These are phyloP conservation scores for Arbacia lixula DNA, from an alignment of 53 echinoderm and acorn worm species.

Conservation along the genomic window DNA sequence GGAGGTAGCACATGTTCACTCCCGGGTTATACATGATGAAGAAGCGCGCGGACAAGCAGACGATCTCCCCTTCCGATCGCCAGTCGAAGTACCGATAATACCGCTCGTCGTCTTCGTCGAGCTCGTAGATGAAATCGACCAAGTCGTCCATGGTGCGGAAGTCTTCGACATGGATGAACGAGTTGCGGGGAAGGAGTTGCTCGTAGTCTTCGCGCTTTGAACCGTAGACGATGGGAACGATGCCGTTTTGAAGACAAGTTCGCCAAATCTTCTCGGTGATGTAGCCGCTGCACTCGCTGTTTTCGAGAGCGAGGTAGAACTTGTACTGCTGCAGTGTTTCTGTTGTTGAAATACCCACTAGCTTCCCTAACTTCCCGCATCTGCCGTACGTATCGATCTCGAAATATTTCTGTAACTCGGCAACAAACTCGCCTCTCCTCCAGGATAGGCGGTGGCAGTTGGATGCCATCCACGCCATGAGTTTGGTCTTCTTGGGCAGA, in stretches of 20 bases:
- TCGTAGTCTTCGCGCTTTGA: conserved; percentile 59
- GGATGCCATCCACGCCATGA: conserved; percentile 78
- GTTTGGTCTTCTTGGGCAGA: conserved; percentile 35
- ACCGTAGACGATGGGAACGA: conserved; percentile 78
- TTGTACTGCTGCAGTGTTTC: conserved; percentile 57
- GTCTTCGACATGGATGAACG: conserved; percentile 72
- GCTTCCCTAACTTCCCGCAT: conserved; percentile 68
- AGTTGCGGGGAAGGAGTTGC: conserved; percentile 62
- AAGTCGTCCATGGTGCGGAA: conserved; percentile 56
- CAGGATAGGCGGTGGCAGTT: conserved; percentile 71
- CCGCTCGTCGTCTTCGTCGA: conserved; percentile 49
- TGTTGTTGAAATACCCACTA: conserved; percentile 17
- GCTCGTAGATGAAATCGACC: conserved; percentile 42
- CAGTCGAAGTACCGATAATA: conserved; percentile 72
- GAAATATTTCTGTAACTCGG: conserved; percentile 52
- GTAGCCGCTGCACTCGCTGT: conserved; percentile 75
- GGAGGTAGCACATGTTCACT: conserved; percentile 35
- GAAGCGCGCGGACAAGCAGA: conserved; percentile 32
- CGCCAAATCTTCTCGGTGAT: conserved; percentile 75
- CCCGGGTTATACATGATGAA: conserved; percentile 21
- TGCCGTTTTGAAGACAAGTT: conserved; percentile 54
- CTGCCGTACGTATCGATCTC: conserved; percentile 69
- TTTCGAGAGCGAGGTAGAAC: conserved; percentile 76
- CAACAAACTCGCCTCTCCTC: conserved; percentile 67
- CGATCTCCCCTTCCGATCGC: conserved; percentile 44